phyloP scores from a whole-genome alignment of 2,797 vertebrate genomes.

The Rallus crepitans region DNA sequence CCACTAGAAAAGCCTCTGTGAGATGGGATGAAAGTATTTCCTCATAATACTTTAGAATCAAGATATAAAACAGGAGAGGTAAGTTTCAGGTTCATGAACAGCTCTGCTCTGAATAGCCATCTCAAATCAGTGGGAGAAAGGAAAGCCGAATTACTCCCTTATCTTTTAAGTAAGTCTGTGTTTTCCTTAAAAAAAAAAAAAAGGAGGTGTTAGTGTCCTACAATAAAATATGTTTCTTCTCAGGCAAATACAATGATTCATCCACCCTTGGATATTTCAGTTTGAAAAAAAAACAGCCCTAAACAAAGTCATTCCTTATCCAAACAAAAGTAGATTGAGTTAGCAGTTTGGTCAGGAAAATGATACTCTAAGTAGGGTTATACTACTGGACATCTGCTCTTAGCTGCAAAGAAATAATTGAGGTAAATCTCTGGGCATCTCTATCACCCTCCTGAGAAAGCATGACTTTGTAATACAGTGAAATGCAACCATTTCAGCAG shows the following conservation, averaged over 20 bases:
- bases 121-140: background rate
- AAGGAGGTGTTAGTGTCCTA: background rate
- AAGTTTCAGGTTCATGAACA: background rate
- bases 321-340: background rate
- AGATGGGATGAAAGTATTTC: background rate
- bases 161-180: background rate
- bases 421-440: background rate
- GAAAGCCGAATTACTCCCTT: background rate
- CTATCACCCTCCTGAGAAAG: background rate
- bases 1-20: background rate
- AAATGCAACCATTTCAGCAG: conserved; percentile 4
- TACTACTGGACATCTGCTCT: background rate
- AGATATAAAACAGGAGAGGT: background rate
- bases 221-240: background rate
- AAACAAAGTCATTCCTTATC: background rate
- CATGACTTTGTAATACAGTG: background rate
- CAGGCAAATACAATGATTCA: conserved; percentile 7
- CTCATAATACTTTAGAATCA: background rate
- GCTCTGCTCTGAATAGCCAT: background rate
- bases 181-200: background rate
- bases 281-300: background rate
- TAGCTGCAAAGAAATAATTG: background rate
- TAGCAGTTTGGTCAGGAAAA: background rate
- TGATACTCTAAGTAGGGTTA: background rate
- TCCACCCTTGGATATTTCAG: background rate